These are phyloP conservation scores for Altica lythri DNA, from an alignment of 2,888 invertebrate species.

Conservation along the genomic window DNA sequence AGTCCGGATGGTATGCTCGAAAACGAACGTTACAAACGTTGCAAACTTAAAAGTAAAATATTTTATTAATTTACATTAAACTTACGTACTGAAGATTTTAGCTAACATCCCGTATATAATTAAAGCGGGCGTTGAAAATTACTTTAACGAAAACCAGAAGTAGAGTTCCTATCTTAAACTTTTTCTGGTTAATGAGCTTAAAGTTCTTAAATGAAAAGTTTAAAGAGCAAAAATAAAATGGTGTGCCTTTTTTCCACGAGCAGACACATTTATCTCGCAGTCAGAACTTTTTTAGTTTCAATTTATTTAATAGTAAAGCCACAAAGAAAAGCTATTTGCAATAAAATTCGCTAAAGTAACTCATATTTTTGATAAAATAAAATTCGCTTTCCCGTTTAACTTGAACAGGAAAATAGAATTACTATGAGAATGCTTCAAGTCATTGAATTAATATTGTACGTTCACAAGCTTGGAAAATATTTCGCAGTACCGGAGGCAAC, in stretches of 20 bases:
- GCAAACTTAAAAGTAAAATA: too few species aligned
- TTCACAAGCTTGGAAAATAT: too few species aligned
- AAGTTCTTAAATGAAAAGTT: slow-evolving; percentile 14
- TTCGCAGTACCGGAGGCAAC: too few species aligned
- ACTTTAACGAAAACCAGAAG: slow-evolving; percentile 1
- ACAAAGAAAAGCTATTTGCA: background rate
- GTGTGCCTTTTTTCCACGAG: background rate
- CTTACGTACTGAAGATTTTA: too few species aligned
- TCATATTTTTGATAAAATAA: slow-evolving; percentile 1
- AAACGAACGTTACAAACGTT: too few species aligned
- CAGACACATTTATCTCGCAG: slow-evolving; percentile 6
- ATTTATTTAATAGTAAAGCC: slow-evolving; percentile 12
- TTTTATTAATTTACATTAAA: too few species aligned
- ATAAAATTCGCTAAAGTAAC: background rate
- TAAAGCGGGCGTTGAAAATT: background rate
- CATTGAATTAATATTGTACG: too few species aligned
- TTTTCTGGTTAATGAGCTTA: slow-evolving; percentile 15
- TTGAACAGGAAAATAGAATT: too few species aligned
- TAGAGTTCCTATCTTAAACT: slow-evolving; percentile 3
- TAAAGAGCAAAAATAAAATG: slow-evolving; percentile 15
- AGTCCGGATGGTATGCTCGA: too few species aligned
- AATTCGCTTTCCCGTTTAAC: too few species aligned
- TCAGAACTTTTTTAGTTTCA: slow-evolving; percentile 11
- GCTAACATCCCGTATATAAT: too few species aligned
- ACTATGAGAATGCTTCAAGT: too few species aligned